These are phyloP conservation scores for Rhingia campestris DNA, from an alignment of 2,888 invertebrate species.

Conservation along the genomic window DNA sequence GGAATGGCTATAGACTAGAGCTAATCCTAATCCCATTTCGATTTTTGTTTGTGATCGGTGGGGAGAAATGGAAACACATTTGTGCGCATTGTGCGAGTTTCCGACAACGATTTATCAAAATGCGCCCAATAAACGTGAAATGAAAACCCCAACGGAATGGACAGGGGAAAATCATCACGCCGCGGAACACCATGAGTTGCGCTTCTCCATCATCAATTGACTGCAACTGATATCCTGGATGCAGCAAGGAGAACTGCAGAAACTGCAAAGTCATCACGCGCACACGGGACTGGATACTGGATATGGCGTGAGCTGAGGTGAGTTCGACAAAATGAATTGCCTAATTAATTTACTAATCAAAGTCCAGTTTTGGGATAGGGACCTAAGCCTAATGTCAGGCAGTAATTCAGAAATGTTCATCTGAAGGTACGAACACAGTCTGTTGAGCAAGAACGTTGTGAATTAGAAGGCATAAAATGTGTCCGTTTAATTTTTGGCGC, in stretches of 20 bases:
- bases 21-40: constrained; percentile 34
- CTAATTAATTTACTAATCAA: constrained; percentile 65
- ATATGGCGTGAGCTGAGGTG: not conserved
- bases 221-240: constrained; percentile 4
- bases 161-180: constrained; percentile 39
- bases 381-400: too few relatives aligned
- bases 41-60: constrained; percentile 12
- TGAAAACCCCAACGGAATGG: constrained; percentile 18
- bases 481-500: too few relatives aligned
- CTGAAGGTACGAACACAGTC: constrained; percentile 7
- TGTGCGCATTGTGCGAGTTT: constrained; percentile 62
- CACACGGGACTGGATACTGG: not conserved
- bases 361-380: constrained; percentile 12
- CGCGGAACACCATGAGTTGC: constrained; percentile 31
- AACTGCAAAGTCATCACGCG: too few relatives aligned
- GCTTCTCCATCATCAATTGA: constrained; percentile 34
- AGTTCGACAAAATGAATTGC: constrained; percentile 43
- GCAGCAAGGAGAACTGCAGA: not conserved
- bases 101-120: constrained; percentile 69
- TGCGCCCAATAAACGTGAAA: constrained; percentile 21
- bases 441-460: not conserved
- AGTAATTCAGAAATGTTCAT: too few relatives aligned
- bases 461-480: not conserved
- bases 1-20: constrained; percentile 1
- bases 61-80: constrained; percentile 23